Evolutionary conservation across 2,888 invertebrate genomes (phyloP), one percentile per base, ranked within the genome.

Genomic region (Eupelmus urozonus): DNA sequence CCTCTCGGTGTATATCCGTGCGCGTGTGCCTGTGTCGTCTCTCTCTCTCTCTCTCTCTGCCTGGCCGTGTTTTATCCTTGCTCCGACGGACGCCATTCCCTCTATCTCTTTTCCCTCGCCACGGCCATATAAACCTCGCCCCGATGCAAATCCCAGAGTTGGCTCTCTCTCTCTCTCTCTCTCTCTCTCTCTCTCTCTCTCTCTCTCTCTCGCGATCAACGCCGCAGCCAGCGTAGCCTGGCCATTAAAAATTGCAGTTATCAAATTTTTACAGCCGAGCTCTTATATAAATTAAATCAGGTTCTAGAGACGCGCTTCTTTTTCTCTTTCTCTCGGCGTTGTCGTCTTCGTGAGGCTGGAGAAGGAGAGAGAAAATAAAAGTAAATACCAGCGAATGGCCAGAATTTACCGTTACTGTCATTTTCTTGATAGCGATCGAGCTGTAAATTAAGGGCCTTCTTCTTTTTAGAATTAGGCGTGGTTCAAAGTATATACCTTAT

Each of bases 131-230:
- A 78, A 72, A n/a, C n/a, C n/a, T n/a, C n/a, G n/a, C n/a, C n/a
- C 81, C 45, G 60, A 84, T 81, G 82, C 82, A 82, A 83, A 83
- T 82, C 82, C 82, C 80, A 78, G n/a, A n/a, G n/a, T 34, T 5
- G 34, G 34, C 9, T 34, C 9, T 34, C 34, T 34, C 34, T 34
- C 34, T 34, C 34, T 34, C 34, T 34, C 3, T 34, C 34, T 34
- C 3, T 34, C 34, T 34, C 9, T 34, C 34, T 9, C 9, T 34
- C 9, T 34, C 9, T 34, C 9, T 34, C 3, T 34, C 34, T 9
- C 34, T 34, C n/a, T n/a, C n/a, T n/a, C n/a, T 53, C 65, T 42
- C 79, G 25, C 71, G 70, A 78, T 75, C 79, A 71, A 70, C 74
- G 78, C 42, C 55, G n/a, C n/a, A n/a, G n/a, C n/a, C n/a, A n/a